Base-by-base conservation (phyloP, 1,140 invertebrate genomes). In the Geopemphigus sp. region DNA sequence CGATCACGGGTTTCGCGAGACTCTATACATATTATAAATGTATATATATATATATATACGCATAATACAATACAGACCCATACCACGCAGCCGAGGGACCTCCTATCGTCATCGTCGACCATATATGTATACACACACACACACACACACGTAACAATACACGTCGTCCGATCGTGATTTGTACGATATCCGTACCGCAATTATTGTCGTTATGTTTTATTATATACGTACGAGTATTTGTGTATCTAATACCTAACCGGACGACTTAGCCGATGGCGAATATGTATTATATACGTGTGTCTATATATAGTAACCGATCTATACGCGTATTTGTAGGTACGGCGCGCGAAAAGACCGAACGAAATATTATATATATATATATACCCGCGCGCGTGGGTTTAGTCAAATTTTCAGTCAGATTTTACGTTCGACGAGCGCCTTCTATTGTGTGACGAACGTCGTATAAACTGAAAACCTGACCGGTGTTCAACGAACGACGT, bases 151-250 rank as follows among this genome's bases (percentile, higher is more conserved):
- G 45, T 59, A 39, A 57, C 53, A 39, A 32, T 68, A 68, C n/a
- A 24, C 39, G 64, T 17, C 45, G 64, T 24, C 57, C 72, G 72
- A 57, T 74, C 54, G 72, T 74, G 72, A 57, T 74, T 74, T 57
- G 29, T 74, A 22, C 32, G 17, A 57, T 74, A 74, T 74, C 29
- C 19, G 6, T 74, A 39, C 59, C 50, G 32, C 19, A 73, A 53
- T 70, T 64, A 47, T 47, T 68, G 47, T 68, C 22, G n/a, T 66
- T 39, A 24, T 63, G 32, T 63, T 12, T 50, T 8, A 8, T 39
- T n/a, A n/a, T n/a, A n/a, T n/a, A n/a, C n/a, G n/a, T n/a, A n/a
- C n/a, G n/a, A n/a, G 11, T 45, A 45, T 45, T 5, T 61, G 5
- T 19, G 29, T 12, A 24, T 26, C 15, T 6, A 24, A 26, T 61